Conservation (phyloP, 2,888 invertebrate genomes). For the Chromoteleia sp. region DNA sequence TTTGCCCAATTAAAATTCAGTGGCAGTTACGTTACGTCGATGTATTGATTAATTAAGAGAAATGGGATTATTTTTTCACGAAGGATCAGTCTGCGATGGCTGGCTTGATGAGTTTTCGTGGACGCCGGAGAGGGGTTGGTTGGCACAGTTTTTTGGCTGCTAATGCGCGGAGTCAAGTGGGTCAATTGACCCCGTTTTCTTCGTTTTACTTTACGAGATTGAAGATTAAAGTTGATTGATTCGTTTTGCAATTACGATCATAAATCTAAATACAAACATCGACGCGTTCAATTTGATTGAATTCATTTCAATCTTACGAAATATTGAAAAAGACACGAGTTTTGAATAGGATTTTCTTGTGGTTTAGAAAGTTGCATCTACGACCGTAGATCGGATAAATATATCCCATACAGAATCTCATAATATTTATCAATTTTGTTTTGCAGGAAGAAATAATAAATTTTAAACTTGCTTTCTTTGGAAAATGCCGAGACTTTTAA, state of each 20-base stretch:
- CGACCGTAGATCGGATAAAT: too few species aligned
- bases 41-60: constrained; percentile 24
- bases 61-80: constrained; percentile 15
- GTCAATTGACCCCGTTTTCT: constrained; percentile 27
- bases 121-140: not conserved
- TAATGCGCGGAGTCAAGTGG: constrained; percentile 13
- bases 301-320: too few species aligned
- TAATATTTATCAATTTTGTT: too few species aligned
- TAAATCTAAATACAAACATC: constrained; percentile 1
- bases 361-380: too few species aligned
- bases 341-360: too few species aligned
- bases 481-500: too few species aligned
- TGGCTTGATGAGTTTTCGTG: constrained; percentile 13
- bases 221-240: not conserved
- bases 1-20: constrained; percentile 29
- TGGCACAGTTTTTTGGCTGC: constrained; percentile 13
- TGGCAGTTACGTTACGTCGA: not conserved
- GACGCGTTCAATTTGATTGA: too few species aligned
- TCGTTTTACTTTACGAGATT: constrained; percentile 7
- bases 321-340: too few species aligned
- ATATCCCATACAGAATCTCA: too few species aligned
- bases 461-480: not conserved
- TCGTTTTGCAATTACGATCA: not conserved
- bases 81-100: constrained; percentile 7
- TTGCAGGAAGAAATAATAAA: too few species aligned